Evolutionary conservation across 2,113 vertebrate species (phyloP).

Genomic region (Sapajus apella): DNA sequence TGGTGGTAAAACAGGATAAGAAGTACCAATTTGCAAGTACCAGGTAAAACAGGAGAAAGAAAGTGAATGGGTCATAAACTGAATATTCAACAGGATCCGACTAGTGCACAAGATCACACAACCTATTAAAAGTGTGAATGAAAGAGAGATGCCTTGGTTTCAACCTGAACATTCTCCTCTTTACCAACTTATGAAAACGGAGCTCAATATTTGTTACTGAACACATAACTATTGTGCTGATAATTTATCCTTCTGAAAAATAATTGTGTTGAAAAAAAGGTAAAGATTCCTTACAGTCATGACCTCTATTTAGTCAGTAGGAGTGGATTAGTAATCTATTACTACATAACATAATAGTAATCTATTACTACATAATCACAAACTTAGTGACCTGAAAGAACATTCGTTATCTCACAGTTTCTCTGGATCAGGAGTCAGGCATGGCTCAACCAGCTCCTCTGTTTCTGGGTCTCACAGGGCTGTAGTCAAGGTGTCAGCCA

Average conservation of each 20-base stretch:
- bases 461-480: neutral
- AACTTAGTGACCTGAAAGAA: fast-evolving
- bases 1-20: neutral
- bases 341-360: neutral
- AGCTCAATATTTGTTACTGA: neutral
- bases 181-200: too few relatives aligned
- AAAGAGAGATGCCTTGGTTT: neutral
- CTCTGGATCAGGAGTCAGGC: too few relatives aligned
- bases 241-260: neutral
- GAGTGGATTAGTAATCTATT: neutral
- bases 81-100: fast-evolving
- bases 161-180: neutral
- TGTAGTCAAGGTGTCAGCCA: fast-evolving
- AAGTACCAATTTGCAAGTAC: neutral
- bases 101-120: fast-evolving
- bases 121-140: fast-evolving
- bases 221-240: fast-evolving
- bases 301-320: neutral
- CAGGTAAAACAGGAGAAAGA: neutral
- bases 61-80: fast-evolving
- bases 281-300: fast-evolving
- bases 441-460: neutral
- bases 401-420: neutral
- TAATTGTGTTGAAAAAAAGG: too few relatives aligned
- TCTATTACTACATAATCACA: fast-evolving